phyloP scores from a whole-genome alignment of 2,797 vertebrate genomes.

The Lophotriccus pileatus region DNA sequence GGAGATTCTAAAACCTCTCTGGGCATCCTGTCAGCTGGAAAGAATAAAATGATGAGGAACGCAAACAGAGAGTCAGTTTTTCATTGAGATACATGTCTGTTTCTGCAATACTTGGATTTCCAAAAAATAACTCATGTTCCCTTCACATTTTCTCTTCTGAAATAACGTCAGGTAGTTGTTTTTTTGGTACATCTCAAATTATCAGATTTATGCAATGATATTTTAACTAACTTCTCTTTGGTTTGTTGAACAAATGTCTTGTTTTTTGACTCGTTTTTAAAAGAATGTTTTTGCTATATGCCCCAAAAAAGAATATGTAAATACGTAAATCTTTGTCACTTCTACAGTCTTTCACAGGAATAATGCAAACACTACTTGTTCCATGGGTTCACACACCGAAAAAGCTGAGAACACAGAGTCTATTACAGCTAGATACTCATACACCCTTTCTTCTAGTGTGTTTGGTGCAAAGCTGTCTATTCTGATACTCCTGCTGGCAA shows the following conservation, averaged over 20 bases:
- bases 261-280: not conserved
- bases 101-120: not conserved
- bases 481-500: not conserved
- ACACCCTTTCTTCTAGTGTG: not conserved
- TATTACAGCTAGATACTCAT: not conserved
- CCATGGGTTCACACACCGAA: not conserved
- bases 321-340: not conserved
- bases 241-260: not conserved
- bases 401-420: not conserved
- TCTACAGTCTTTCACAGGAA: not conserved
- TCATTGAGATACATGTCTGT: not conserved
- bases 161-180: not conserved
- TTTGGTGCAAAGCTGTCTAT: not conserved
- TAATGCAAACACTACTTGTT: not conserved
- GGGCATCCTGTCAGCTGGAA: not conserved
- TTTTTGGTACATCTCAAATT: not conserved
- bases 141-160: not conserved
- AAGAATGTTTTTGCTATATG: not conserved
- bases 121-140: not conserved
- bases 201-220: not conserved
- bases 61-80: not conserved
- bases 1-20: not conserved
- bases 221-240: not conserved
- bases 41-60: not conserved
- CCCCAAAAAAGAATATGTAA: not conserved